These are phyloP conservation scores for Archocentrus centrarchus DNA, from an alignment of 2,113 vertebrate genomes.

Conservation along the genomic window DNA sequence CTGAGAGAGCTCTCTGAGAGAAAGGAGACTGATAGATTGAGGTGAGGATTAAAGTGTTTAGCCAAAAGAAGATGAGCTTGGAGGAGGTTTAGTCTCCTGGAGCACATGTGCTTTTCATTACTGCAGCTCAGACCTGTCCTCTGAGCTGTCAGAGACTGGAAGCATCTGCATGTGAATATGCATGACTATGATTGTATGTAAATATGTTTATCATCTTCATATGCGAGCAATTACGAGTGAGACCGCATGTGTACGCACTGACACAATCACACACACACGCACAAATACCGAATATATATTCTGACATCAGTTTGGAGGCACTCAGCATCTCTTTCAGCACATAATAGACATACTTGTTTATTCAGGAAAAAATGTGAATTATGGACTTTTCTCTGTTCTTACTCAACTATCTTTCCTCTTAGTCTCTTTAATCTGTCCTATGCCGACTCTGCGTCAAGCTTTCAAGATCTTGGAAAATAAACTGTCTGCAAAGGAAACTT, in stretches of 20 bases:
- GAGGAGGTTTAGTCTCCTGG: constrained; percentile 60
- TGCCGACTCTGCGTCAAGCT: background rate
- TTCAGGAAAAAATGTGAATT: constrained; percentile 11
- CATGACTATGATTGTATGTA: constrained; percentile 21
- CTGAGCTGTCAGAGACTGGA: constrained; percentile 59
- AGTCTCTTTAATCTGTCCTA: constrained; percentile 10
- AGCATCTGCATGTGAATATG: constrained; percentile 54
- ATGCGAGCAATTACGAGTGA: constrained; percentile 11
- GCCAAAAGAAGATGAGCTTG: constrained; percentile 70
- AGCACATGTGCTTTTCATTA: constrained; percentile 78
- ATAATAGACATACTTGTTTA: background rate
- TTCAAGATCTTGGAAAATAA: constrained; percentile 40
- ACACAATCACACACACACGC: background rate
- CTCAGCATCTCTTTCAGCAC: background rate
- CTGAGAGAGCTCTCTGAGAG: constrained; percentile 31
- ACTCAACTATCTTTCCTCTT: constrained; percentile 34
- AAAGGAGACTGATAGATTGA: constrained; percentile 57
- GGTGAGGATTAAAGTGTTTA: constrained; percentile 63
- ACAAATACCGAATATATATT: constrained; percentile 13
- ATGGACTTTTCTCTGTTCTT: constrained; percentile 3
- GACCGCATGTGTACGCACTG: background rate
- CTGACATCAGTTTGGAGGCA: background rate
- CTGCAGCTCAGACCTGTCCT: constrained; percentile 68
- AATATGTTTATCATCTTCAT: constrained; percentile 32
- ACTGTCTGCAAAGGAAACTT: constrained; percentile 34